Evolutionary conservation across 2,797 vertebrate species (phyloP).

Genomic region (Okamejei kenojei): DNA sequence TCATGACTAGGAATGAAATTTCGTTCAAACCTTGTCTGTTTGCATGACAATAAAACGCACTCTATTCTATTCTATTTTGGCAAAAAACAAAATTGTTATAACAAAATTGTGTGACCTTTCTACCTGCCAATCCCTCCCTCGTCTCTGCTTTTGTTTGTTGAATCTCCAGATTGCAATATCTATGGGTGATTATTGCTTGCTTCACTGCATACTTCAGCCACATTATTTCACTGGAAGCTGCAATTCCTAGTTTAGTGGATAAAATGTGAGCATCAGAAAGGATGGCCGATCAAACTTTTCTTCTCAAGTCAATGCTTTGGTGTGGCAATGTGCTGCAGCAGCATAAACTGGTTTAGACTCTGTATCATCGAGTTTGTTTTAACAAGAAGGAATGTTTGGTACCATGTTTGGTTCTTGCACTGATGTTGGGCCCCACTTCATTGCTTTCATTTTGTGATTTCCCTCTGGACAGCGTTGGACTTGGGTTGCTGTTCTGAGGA

Average conservation of each 20-base stretch:
- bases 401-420: not conserved
- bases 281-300: not conserved
- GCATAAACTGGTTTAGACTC: not conserved
- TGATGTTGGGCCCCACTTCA: not conserved
- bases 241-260: not conserved
- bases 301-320: not conserved
- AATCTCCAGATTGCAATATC: not conserved
- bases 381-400: not conserved
- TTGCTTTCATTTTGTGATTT: too few species aligned
- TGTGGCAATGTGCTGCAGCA: not conserved
- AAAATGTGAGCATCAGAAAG: not conserved
- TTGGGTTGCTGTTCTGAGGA: too few species aligned
- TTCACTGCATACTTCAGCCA: not conserved
- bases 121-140: not conserved
- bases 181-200: not conserved
- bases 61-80: too few species aligned
- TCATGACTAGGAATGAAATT: too few species aligned
- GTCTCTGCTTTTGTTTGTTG: not conserved
- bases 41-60: too few species aligned
- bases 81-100: too few species aligned
- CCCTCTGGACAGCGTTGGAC: too few species aligned
- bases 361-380: not conserved
- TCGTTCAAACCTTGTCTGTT: too few species aligned
- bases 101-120: not conserved
- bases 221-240: not conserved